Conservation (phyloP, 2,113 vertebrate species). For the Triplophysa dalaica region DNA sequence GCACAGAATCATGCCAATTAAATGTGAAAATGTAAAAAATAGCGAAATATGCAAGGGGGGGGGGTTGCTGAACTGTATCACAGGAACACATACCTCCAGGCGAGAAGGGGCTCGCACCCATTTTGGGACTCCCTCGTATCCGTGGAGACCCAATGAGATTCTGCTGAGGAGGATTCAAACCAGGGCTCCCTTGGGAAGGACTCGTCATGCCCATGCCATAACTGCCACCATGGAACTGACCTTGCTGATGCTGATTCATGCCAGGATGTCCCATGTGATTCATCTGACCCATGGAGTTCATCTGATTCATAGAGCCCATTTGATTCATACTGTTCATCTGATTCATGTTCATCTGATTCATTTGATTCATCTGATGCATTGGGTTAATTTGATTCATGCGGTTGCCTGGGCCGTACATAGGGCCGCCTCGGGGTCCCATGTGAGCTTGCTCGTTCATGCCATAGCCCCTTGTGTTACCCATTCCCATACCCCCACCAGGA, state of each 20-base stretch:
- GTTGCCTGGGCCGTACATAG: constrained; percentile 63
- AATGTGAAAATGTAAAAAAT: no score
- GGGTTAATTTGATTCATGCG: constrained; percentile 64
- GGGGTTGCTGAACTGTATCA: no score
- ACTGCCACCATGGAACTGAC: constrained; percentile 81
- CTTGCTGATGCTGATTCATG: constrained; percentile 77
- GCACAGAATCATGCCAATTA: no score
- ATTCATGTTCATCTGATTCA: constrained; percentile 60
- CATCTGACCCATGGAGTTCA: constrained; percentile 61
- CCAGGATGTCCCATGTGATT: constrained; percentile 70
- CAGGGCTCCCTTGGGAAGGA: constrained; percentile 86
- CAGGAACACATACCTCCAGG: constrained; percentile 82
- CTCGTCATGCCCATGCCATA: constrained; percentile 88
- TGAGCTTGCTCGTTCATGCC: constrained; percentile 70
- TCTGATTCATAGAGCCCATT: constrained; percentile 46
- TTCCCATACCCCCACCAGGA: constrained; percentile 73
- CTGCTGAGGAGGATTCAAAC: constrained; percentile 81
- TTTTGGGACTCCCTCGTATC: constrained; percentile 91
- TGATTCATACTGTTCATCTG: constrained; percentile 56
- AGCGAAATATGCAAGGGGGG: no score
- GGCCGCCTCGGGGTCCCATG: constrained; percentile 68
- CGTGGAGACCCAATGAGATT: constrained; percentile 90
- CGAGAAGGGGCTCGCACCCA: constrained; percentile 89
- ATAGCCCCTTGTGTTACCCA: constrained; percentile 75
- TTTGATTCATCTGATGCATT: constrained; percentile 51